These are phyloP conservation scores for Conus betulinus DNA, from an alignment of 1,140 invertebrate species.

Conservation along the genomic window DNA sequence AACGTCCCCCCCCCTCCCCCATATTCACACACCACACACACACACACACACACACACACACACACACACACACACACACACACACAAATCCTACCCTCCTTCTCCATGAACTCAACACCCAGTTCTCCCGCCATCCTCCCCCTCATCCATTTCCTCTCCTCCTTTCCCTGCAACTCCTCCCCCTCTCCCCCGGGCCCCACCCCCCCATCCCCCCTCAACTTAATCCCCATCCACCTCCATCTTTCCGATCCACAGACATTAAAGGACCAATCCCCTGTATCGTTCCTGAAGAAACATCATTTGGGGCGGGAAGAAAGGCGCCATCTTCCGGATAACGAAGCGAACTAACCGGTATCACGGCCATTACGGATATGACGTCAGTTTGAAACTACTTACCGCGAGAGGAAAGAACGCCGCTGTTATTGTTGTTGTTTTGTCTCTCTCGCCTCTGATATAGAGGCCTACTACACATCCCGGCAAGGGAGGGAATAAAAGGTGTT, in stretches of 20 bases:
- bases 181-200: not conserved
- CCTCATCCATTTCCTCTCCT: too few species aligned
- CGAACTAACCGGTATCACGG: not conserved
- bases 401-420: not conserved
- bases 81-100: too few species aligned
- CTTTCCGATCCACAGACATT: not conserved
- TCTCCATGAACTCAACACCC: too few species aligned
- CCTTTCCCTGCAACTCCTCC: not conserved
- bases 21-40: too few species aligned
- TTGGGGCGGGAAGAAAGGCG: not conserved
- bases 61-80: too few species aligned
- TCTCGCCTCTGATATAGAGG: too few species aligned
- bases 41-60: too few species aligned
- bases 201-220: not conserved
- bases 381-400: not conserved
- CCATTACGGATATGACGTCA: not conserved
- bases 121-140: too few species aligned
- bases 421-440: too few species aligned
- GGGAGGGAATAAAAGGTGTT: too few species aligned
- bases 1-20: too few species aligned
- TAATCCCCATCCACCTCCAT: not conserved
- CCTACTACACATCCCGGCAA: too few species aligned
- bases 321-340: conserved; percentile 16
- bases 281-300: not conserved
- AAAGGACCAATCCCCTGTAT: not conserved